These are phyloP conservation scores for Philereme vetulata DNA, from an alignment of 2,888 invertebrate genomes.

Conservation along the genomic window DNA sequence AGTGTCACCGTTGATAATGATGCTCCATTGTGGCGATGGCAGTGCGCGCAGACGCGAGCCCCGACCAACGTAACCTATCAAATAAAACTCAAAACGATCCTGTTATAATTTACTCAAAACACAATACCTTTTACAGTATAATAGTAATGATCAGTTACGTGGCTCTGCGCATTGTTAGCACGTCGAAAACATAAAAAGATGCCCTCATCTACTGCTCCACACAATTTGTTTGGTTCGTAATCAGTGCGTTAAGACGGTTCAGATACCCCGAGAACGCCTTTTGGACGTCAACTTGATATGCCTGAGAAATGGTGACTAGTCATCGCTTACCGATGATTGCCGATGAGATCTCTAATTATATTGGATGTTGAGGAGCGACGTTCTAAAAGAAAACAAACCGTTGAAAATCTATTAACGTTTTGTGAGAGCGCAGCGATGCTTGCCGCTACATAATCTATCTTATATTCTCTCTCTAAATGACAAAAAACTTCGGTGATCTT, in stretches of 20 bases:
- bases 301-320: constrained; percentile 74
- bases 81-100: constrained; percentile 72
- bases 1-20: constrained; percentile 79
- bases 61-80: constrained; percentile 57
- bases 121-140: constrained; percentile 81
- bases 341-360: constrained; percentile 74
- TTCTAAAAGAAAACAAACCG: constrained; percentile 74
- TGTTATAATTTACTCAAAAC: constrained; percentile 84
- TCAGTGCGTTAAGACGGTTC: constrained; percentile 68
- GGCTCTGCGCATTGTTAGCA: constrained; percentile 78
- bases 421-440: constrained; percentile 69
- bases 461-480: constrained; percentile 59
- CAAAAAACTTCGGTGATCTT: constrained; percentile 73
- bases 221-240: constrained; percentile 78
- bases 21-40: constrained; percentile 62
- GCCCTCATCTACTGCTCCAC: constrained; percentile 52
- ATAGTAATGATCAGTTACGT: constrained; percentile 81
- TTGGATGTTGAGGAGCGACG: constrained; percentile 60
- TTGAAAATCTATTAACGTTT: constrained; percentile 76
- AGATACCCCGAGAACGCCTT: constrained; percentile 58
- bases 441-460: constrained; percentile 61
- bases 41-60: constrained; percentile 55
- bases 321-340: constrained; percentile 71
- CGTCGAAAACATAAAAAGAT: constrained; percentile 75
- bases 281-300: constrained; percentile 62